These are phyloP conservation scores for Zapornia atra DNA, from an alignment of 2,113 vertebrate species.

Conservation along the genomic window DNA sequence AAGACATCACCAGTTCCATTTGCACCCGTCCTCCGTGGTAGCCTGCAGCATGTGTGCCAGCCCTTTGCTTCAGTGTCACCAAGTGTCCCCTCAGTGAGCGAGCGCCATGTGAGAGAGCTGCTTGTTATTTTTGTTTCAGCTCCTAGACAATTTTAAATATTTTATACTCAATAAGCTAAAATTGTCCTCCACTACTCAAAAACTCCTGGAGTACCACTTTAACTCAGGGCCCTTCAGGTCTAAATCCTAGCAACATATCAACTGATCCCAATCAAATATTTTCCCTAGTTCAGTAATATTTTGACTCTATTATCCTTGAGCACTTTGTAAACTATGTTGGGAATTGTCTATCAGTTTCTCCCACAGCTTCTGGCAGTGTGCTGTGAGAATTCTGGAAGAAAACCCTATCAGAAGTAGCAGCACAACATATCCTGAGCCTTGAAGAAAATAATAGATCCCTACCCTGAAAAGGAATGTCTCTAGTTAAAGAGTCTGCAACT, in stretches of 20 bases:
- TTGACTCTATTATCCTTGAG: not conserved
- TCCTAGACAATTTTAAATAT: not conserved
- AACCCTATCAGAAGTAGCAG: not conserved
- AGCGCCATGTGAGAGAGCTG: not conserved
- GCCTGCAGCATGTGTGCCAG: not conserved
- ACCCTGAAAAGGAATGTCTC: not conserved
- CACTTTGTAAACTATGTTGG: not conserved
- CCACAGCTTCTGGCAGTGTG: not conserved
- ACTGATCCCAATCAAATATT: not conserved
- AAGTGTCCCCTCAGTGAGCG: not conserved
- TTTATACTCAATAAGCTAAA: not conserved
- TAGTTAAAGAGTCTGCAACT: not conserved
- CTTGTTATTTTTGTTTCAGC: not conserved
- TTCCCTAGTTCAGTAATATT: not conserved
- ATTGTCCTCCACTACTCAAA: not conserved
- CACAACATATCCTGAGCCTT: not conserved
- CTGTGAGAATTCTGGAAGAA: not conserved
- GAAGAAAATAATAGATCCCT: not conserved
- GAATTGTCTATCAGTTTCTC: not conserved
- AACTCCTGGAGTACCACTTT: not conserved
- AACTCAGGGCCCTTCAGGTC: not conserved
- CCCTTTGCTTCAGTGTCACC: rapidly evolving
- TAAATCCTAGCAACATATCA: not conserved
- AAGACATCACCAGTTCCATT: not conserved
- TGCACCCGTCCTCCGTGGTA: not conserved